Percentiles rank a stretch among this genome's conserved stretches.
These are phyloP conservation scores for Muscina levida DNA, from an alignment of 2,888 invertebrate genomes.

Conservation along the genomic window DNA sequence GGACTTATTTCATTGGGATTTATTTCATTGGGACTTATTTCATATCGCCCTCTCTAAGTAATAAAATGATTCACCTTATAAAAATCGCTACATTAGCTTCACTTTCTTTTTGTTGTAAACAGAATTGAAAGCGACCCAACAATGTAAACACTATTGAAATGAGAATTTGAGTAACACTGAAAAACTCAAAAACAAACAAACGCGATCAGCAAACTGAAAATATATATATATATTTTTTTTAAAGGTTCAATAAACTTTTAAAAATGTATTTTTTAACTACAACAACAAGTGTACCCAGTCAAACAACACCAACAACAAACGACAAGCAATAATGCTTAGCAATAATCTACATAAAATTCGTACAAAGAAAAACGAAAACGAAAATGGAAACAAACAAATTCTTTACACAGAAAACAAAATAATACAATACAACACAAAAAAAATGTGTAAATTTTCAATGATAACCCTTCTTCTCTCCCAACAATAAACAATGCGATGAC, in stretches of 20 bases:
- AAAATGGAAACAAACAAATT: background rate
- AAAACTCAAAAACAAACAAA: background rate
- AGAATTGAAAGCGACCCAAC: background rate
- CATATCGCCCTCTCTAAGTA: too few relatives aligned
- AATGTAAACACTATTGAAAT: background rate
- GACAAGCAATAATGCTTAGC: background rate
- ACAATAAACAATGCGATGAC: too few relatives aligned
- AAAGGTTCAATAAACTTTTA: slow-evolving; percentile 28
- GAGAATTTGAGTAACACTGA: background rate
- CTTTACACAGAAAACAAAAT: too few relatives aligned
- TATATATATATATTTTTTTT: slow-evolving; percentile 16
- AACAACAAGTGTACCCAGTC: background rate
- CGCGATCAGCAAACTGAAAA: background rate
- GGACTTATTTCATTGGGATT: too few relatives aligned
- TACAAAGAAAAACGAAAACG: background rate
- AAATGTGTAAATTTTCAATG: slow-evolving; percentile 1
- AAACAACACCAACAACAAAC: background rate
- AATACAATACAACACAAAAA: background rate
- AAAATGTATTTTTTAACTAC: background rate
- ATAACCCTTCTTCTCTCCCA: too few relatives aligned
- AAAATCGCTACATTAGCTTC: slow-evolving; percentile 8
- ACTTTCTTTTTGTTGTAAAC: background rate
- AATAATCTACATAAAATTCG: background rate
- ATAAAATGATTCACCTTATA: too few relatives aligned
- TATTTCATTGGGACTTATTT: too few relatives aligned